These are phyloP conservation scores for Acleris cristana DNA, from an alignment of 2,888 invertebrate genomes.

Conservation along the genomic window DNA sequence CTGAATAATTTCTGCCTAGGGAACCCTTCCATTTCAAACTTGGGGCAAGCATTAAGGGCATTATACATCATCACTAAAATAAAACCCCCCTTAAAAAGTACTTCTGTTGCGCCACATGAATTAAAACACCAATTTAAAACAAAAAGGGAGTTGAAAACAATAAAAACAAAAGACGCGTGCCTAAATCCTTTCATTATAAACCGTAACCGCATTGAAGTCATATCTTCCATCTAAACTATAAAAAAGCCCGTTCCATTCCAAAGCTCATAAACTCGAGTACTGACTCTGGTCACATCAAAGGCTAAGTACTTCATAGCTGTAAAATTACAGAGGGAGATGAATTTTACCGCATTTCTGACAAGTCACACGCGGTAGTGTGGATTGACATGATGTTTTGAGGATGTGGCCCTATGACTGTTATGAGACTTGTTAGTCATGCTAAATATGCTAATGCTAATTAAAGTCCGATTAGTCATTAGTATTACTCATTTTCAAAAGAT, in stretches of 20 bases:
- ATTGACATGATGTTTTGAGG: constrained; percentile 33
- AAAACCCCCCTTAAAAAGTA: constrained; percentile 5
- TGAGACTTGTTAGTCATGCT: constrained; percentile 20
- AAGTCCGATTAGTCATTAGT: constrained; percentile 18
- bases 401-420: constrained; percentile 1
- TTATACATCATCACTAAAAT: constrained; percentile 7
- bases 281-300: constrained; percentile 58
- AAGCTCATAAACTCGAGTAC: constrained; percentile 54
- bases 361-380: constrained; percentile 39
- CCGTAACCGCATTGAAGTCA: constrained; percentile 37
- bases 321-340: constrained; percentile 50
- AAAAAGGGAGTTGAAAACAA: constrained; percentile 33
- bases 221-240: constrained; percentile 59
- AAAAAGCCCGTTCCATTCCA: constrained; percentile 60
- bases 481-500: not conserved
- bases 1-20: no score
- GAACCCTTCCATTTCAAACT: no score
- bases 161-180: constrained; percentile 49
- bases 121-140: constrained; percentile 29
- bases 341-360: constrained; percentile 41
- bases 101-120: constrained; percentile 24
- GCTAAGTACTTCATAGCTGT: constrained; percentile 55
- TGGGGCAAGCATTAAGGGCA: not conserved
- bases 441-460: constrained; percentile 13
- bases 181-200: constrained; percentile 50